Base-by-base conservation (phyloP, 1,140 invertebrate genomes). In the Tetramorium simillimum region DNA sequence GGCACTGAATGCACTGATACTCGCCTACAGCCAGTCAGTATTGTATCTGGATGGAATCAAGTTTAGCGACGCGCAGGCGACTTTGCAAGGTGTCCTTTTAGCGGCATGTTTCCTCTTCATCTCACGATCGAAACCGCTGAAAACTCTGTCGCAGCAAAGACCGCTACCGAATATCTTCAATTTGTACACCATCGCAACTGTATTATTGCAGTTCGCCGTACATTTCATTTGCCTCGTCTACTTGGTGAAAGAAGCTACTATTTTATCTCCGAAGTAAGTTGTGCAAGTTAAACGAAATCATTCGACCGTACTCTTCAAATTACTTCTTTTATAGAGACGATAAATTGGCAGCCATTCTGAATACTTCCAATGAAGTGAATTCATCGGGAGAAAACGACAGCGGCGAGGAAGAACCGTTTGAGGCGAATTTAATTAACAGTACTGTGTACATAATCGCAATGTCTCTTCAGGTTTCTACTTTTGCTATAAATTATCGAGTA, bases 81-180 rank as follows among this genome's bases (percentile, higher is more conserved):
- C 99, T 0, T 95, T 99, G 78, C 99, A 99, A 95, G 99, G 99
- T 63, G 95, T 99, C 7, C 95, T 99, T 18, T 95, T 99, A 67
- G 99, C 99, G 6, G 98, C 97, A 0, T 99, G 99, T 95, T 99
- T 99, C 94, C 96, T 99, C 37, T 99, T 99, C 93, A 99, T 99
- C 93, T 99, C 99, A 5, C 96, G 99, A 92, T 99, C 99, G 40
- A 99, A 99, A 97, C 99, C 99, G 0, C 93, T 99, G 73, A 99
- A 99, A 95, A 97, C 97, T 0, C 95, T 99, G 49, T 99, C 99
- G 0, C 98, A 98, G 93, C 97, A 99, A 93, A 96, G 99, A 69
- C 99, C 99, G 28, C 96, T 99, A 89, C 98, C 99, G 65, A 99
- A 99, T 94, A 99, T 99, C 89, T 99, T 99, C 94, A 99, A 99